phyloP scores from a whole-genome alignment of 1,140 invertebrate species.

The Formica exsecta region DNA sequence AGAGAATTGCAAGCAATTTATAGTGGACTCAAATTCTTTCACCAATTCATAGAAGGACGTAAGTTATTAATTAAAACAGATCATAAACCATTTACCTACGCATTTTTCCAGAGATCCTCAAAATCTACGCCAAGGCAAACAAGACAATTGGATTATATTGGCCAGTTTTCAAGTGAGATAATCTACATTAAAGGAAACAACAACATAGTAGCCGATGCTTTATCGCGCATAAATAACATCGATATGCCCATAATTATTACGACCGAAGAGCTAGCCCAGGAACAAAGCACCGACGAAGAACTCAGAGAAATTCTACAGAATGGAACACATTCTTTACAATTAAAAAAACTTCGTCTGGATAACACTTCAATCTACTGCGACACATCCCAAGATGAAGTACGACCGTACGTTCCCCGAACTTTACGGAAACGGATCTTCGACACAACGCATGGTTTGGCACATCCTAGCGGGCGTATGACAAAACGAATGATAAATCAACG shows the following conservation, averaged over 20 bases:
- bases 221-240: neutral
- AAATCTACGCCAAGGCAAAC: too few relatives aligned
- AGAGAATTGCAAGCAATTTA: too few relatives aligned
- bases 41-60: too few relatives aligned
- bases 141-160: too few relatives aligned
- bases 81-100: too few relatives aligned
- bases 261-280: neutral
- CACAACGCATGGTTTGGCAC: neutral
- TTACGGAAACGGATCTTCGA: constrained; percentile 2
- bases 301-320: neutral
- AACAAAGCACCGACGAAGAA: neutral
- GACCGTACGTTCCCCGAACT: neutral
- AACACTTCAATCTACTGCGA: neutral
- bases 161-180: too few relatives aligned
- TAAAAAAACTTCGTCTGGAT: neutral
- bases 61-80: too few relatives aligned
- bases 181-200: too few relatives aligned
- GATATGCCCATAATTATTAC: neutral
- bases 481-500: neutral
- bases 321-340: neutral
- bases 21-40: too few relatives aligned
- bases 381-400: neutral
- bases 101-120: too few relatives aligned
- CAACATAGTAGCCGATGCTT: neutral
- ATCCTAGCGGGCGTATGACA: neutral